These are phyloP conservation scores for Drosophila basisetae DNA, from an alignment of 2,888 invertebrate genomes.

Conservation along the genomic window DNA sequence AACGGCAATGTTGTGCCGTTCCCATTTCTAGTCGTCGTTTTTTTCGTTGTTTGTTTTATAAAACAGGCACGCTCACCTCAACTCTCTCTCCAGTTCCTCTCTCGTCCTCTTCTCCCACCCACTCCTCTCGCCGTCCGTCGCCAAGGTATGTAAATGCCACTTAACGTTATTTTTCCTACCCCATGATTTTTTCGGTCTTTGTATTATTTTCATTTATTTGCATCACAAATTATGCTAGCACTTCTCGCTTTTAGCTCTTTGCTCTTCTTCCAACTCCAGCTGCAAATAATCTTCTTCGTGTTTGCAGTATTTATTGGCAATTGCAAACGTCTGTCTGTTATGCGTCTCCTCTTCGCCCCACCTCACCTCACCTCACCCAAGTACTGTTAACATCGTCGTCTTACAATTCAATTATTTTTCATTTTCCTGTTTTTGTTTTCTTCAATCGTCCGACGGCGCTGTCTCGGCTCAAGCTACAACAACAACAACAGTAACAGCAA, in stretches of 20 bases:
- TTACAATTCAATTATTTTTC: conserved; percentile 81
- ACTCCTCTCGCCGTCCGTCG: conserved; percentile 11
- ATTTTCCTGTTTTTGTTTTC: conserved; percentile 80
- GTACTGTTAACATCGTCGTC: conserved; percentile 62
- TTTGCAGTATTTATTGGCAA: conserved; percentile 75
- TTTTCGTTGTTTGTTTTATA: conserved; percentile 74
- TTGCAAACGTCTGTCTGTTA: conserved; percentile 68
- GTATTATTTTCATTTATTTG: conserved; percentile 73
- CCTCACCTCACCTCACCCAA: conserved; percentile 16
- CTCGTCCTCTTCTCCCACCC: neutral
- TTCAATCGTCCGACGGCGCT: conserved; percentile 62
- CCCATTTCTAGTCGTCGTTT: conserved; percentile 47
- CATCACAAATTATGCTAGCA: conserved; percentile 68
- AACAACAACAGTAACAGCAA: conserved; percentile 42
- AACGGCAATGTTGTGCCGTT: conserved; percentile 76
- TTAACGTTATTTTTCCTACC: conserved; percentile 68
- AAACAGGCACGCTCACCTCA: conserved; percentile 71
- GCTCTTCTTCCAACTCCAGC: conserved; percentile 46
- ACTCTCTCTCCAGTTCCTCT: conserved; percentile 13
- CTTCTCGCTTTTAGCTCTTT: neutral
- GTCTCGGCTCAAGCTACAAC: conserved; percentile 52
- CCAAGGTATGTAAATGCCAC: conserved; percentile 73
- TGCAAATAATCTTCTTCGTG: conserved; percentile 65
- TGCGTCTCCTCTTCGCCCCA: conserved; percentile 20
- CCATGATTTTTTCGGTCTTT: conserved; percentile 70